phyloP scores from a whole-genome alignment of 2,797 vertebrate genomes.

The Rhodeus uyekii region DNA sequence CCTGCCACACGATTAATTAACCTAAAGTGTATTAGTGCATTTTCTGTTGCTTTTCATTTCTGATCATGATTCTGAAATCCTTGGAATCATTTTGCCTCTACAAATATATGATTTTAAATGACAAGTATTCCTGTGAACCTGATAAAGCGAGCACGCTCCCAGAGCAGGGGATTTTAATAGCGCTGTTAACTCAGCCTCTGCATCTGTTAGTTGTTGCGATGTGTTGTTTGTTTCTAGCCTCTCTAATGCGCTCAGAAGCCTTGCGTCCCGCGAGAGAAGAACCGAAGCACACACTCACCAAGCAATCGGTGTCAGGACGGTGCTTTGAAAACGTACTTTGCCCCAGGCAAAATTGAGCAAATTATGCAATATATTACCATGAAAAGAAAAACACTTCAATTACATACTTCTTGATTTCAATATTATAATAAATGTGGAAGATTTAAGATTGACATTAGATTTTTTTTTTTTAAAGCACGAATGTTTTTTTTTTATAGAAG shows the following conservation, averaged over 20 bases:
- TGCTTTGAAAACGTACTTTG: neutral
- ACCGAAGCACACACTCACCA: conserved; percentile 10
- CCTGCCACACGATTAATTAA: conserved; percentile 44
- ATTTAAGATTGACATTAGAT: too few relatives aligned
- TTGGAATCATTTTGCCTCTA: neutral
- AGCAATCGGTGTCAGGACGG: neutral
- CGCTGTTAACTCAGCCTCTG: neutral
- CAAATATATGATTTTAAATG: neutral
- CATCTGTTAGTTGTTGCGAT: conserved; percentile 31
- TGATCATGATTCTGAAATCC: neutral
- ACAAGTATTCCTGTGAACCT: neutral
- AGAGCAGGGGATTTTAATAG: conserved; percentile 2
- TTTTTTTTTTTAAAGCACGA: too few relatives aligned
- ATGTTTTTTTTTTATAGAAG: too few relatives aligned
- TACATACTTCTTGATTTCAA: neutral
- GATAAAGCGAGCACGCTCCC: neutral
- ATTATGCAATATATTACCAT: neutral
- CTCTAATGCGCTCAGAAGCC: conserved; percentile 4
- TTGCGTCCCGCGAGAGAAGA: conserved; percentile 34
- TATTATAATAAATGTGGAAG: neutral
- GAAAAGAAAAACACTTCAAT: neutral
- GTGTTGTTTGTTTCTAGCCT: conserved; percentile 43
- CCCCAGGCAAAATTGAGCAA: neutral
- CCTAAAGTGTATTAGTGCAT: conserved; percentile 3
- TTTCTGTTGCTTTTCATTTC: conserved; percentile 27